Conservation (phyloP, 2,888 invertebrate genomes). For the Apamea crenata region DNA sequence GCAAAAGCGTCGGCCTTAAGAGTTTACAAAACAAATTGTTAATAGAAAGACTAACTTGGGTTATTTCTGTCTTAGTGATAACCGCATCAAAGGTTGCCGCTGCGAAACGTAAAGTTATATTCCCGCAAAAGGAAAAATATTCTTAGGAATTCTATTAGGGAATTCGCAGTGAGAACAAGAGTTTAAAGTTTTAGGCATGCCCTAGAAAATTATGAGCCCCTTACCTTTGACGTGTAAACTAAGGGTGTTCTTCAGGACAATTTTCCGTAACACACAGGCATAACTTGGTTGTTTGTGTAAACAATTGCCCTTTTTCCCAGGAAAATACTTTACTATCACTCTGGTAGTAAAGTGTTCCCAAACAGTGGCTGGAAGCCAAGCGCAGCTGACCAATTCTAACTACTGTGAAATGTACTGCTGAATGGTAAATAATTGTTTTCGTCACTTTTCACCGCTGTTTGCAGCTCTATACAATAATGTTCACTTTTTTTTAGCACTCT, state of each 20-base stretch:
- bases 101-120: background rate
- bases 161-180: background rate
- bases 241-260: too few relatives aligned
- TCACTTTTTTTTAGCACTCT: too few relatives aligned
- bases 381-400: conserved; percentile 42
- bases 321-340: background rate
- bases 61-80: background rate
- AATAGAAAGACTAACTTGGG: background rate
- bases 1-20: conserved; percentile 7
- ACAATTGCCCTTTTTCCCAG: conserved; percentile 11
- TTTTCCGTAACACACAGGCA: background rate
- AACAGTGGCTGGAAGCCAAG: conserved; percentile 49
- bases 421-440: conserved; percentile 24
- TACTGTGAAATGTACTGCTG: conserved; percentile 33
- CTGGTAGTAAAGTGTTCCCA: conserved; percentile 27
- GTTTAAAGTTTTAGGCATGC: background rate
- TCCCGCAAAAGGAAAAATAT: background rate
- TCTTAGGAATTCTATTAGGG: background rate
- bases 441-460: conserved; percentile 1
- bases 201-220: background rate
- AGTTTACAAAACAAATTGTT: conserved; percentile 14
- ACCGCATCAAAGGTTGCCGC: background rate
- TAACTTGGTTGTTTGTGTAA: conserved; percentile 17
- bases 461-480: background rate
- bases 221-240: background rate